A percentile compares a stretch with the other conserved stretches of the same genome.
phyloP scores from a whole-genome alignment of 2,797 vertebrate species.

The Novumbra hubbsi region DNA sequence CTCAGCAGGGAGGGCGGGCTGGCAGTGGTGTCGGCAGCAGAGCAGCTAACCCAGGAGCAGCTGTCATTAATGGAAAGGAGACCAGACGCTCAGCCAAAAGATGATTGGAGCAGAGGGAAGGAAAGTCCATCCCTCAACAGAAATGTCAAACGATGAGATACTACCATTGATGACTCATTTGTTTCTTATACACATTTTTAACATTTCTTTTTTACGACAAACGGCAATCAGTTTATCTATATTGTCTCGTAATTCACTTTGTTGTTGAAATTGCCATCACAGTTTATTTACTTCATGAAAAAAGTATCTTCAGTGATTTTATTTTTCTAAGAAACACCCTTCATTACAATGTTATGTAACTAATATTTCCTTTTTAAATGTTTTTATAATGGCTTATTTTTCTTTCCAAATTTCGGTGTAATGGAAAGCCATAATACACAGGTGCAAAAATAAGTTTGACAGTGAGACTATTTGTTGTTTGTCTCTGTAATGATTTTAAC shows the following conservation, averaged over 20 bases:
- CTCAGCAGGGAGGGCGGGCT: constrained; percentile 62
- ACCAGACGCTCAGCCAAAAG: constrained; percentile 79
- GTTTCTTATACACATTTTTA: not conserved
- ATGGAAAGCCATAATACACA: not conserved
- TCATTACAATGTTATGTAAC: not conserved
- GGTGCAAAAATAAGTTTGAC: too few relatives aligned
- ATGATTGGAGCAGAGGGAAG: constrained; percentile 58
- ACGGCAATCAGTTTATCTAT: not conserved
- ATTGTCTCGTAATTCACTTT: not conserved
- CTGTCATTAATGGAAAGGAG: constrained; percentile 82
- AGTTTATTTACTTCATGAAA: not conserved
- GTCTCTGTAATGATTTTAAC: too few relatives aligned
- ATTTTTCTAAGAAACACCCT: not conserved
- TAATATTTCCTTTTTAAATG: not conserved
- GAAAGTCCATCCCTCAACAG: not conserved
- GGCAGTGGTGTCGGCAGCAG: constrained; percentile 68
- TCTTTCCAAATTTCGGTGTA: not conserved
- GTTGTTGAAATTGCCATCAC: not conserved
- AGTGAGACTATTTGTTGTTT: too few relatives aligned
- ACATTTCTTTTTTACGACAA: not conserved
- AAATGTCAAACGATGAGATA: not conserved
- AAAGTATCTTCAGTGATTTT: not conserved
- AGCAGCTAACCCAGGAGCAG: constrained; percentile 67
- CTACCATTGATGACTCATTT: constrained; percentile 1
- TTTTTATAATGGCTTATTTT: not conserved